These are phyloP conservation scores for Acanthopleura granulata DNA, from an alignment of 2,888 invertebrate genomes.

Conservation along the genomic window DNA sequence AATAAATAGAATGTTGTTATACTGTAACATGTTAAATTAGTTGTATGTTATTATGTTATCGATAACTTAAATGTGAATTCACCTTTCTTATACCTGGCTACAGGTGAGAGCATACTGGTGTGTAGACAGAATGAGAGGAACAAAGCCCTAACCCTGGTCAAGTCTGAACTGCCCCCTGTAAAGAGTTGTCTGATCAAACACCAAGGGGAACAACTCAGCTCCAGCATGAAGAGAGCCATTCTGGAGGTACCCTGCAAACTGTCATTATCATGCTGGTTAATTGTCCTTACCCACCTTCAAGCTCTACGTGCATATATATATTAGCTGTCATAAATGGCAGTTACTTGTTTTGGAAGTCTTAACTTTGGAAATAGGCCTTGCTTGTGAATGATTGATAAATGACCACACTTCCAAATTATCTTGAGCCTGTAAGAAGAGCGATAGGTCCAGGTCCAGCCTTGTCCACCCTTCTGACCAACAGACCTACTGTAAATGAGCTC, in stretches of 20 bases:
- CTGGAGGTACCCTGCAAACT: constrained; percentile 68
- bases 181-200: constrained; percentile 81
- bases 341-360: neutral
- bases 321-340: neutral
- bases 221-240: constrained; percentile 73
- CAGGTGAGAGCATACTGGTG: constrained; percentile 92
- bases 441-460: too few species aligned
- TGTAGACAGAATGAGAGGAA: constrained; percentile 83
- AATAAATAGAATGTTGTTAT: too few species aligned
- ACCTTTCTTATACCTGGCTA: constrained; percentile 24
- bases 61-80: too few species aligned
- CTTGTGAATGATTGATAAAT: too few species aligned
- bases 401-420: too few species aligned
- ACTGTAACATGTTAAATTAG: too few species aligned
- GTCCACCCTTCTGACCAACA: too few species aligned
- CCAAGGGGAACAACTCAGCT: constrained; percentile 69
- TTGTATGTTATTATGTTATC: too few species aligned
- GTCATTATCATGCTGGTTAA: too few species aligned
- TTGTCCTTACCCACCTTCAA: neutral
- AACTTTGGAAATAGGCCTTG: too few species aligned
- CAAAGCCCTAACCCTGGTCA: constrained; percentile 80
- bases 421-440: too few species aligned
- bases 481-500: too few species aligned
- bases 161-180: constrained; percentile 76
- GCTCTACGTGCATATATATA: neutral